phyloP scores from a whole-genome alignment of 2,797 vertebrate genomes.

The Chaetophractus vellerosus region DNA sequence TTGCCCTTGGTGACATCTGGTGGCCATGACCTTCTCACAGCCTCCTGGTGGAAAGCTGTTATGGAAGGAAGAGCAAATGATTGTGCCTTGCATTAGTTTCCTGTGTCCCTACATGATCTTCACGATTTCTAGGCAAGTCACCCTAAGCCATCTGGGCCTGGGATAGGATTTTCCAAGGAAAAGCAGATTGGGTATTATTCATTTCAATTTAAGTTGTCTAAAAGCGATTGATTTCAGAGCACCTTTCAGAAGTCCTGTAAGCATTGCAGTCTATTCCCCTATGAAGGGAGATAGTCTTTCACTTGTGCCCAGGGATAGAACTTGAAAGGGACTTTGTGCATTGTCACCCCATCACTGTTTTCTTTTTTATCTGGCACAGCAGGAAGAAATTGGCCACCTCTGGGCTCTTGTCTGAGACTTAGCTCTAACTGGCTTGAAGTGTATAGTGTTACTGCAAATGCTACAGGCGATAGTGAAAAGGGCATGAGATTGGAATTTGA shows the following conservation, averaged over 20 bases:
- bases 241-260: conserved; percentile 35
- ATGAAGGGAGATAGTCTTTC: neutral
- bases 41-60: conserved; percentile 41
- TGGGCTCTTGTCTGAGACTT: neutral
- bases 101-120: conserved; percentile 9
- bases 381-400: neutral
- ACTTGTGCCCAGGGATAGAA: neutral
- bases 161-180: conserved; percentile 81
- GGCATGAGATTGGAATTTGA: neutral
- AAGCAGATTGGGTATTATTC: conserved; percentile 66
- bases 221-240: conserved; percentile 4
- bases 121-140: neutral
- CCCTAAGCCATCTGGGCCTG: neutral
- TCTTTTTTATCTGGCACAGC: neutral
- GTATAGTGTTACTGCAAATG: neutral
- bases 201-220: conserved; percentile 64
- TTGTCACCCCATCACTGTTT: neutral
- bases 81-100: neutral
- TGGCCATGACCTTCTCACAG: conserved; percentile 46
- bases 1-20: conserved; percentile 65
- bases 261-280: neutral
- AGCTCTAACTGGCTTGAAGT: neutral
- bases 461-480: neutral
- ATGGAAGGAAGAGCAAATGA: conserved; percentile 10
- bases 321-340: neutral